phyloP scores from a whole-genome alignment of 1,140 invertebrate genomes.

The Euschistus heros region DNA sequence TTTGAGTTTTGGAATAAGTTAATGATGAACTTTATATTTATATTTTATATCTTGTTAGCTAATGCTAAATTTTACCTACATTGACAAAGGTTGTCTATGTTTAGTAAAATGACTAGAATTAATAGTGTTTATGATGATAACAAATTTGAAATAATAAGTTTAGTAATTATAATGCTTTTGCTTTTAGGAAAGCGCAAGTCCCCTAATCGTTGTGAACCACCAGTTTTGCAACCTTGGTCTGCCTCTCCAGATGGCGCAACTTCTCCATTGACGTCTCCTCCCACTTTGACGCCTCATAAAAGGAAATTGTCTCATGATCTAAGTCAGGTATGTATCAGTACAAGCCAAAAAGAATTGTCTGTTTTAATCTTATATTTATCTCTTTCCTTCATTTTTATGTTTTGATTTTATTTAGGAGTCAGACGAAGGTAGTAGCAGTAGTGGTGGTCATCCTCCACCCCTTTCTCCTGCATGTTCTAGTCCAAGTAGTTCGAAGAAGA shows the following conservation, averaged over 20 bases:
- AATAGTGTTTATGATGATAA: too few relatives aligned
- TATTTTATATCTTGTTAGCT: too few relatives aligned
- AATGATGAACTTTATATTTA: too few relatives aligned
- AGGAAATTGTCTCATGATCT: constrained; percentile 10
- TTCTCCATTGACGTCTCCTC: constrained; percentile 23
- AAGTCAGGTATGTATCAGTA: background rate
- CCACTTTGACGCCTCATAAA: constrained; percentile 29
- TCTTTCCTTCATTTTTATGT: background rate
- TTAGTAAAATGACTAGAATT: too few relatives aligned
- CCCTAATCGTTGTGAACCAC: constrained; percentile 27
- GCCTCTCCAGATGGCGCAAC: constrained; percentile 17
- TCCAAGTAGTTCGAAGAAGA: constrained; percentile 66
- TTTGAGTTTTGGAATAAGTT: too few relatives aligned
- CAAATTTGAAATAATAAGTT: too few relatives aligned
- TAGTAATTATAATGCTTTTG: too few relatives aligned
- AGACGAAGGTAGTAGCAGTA: constrained; percentile 8
- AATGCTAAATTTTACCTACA: too few relatives aligned
- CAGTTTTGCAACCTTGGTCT: constrained; percentile 33
- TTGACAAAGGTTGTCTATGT: too few relatives aligned
- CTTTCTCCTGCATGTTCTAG: constrained; percentile 38
- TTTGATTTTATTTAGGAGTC: constrained; percentile 14
- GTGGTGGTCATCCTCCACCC: constrained; percentile 4
- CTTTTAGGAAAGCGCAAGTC: background rate
- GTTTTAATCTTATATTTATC: background rate
- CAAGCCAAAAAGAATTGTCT: background rate